Percentiles rank a stretch among this genome's conserved stretches.
Evolutionary conservation across 1,140 invertebrate species (phyloP).

Genomic region (Rhynchophorus ferrugineus): DNA sequence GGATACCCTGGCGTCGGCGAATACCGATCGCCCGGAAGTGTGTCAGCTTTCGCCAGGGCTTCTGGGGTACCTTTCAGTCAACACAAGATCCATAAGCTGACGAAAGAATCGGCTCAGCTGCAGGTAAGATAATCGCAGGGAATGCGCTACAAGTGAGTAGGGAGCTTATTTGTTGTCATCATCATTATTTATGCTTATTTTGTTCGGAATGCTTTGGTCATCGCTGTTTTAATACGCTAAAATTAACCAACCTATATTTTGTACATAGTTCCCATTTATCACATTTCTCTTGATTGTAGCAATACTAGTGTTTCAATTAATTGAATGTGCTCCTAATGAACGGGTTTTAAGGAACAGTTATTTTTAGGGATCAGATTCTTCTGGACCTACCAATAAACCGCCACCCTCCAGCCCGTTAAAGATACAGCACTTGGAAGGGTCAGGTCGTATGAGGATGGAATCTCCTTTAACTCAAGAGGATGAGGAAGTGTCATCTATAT

Average conservation of each 20-base stretch:
- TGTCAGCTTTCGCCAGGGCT: constrained; percentile 28
- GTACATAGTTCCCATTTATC: no score
- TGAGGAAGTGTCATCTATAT: constrained; percentile 45
- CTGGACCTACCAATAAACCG: no score
- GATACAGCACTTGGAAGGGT: constrained; percentile 10
- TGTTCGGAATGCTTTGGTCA: neutral
- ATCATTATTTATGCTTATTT: constrained; percentile 5
- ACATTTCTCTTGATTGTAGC: no score
- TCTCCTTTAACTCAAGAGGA: constrained; percentile 46
- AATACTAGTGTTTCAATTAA: no score
- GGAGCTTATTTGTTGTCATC: constrained; percentile 1
- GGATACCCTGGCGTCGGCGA: neutral
- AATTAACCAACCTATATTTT: no score
- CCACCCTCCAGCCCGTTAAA: constrained; percentile 26
- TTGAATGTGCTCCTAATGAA: no score
- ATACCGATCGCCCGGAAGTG: constrained; percentile 7
- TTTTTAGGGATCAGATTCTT: neutral
- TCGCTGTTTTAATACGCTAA: no score
- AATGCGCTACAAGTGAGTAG: neutral
- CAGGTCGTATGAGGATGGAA: constrained; percentile 21
- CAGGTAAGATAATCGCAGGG: constrained; percentile 2
- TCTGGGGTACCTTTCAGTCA: constrained; percentile 1
- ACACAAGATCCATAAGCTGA: constrained; percentile 6
- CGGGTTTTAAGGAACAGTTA: no score
- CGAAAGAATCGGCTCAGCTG: constrained; percentile 6